Conservation (phyloP, 1,140 invertebrate species). For the Pogonognathellus flavescens region DNA sequence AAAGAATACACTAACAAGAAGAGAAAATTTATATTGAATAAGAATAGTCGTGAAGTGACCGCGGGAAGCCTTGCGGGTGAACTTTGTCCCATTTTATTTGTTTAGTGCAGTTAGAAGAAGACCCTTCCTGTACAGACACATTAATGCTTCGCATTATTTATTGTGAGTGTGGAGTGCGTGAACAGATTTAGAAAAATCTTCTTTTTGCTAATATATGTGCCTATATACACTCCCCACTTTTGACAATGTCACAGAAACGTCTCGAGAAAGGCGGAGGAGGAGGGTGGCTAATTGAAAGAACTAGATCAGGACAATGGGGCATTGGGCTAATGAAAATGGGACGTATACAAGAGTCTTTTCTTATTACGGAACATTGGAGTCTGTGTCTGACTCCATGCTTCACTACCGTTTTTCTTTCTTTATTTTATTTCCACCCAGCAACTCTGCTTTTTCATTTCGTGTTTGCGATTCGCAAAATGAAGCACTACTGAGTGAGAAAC, state of each 20-base stretch:
- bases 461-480: conserved; percentile 33
- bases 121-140: neutral
- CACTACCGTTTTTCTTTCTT: neutral
- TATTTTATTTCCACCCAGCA: neutral
- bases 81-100: too few relatives aligned
- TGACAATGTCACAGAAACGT: neutral
- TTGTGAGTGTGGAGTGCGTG: conserved; percentile 35
- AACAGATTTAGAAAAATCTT: conserved; percentile 13
- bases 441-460: conserved; percentile 27
- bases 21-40: too few relatives aligned
- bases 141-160: conserved; percentile 35
- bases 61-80: too few relatives aligned
- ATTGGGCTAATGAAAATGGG: conserved; percentile 46
- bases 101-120: neutral
- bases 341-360: conserved; percentile 2
- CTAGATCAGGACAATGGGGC: conserved; percentile 39
- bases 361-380: neutral
- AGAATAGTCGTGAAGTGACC: too few relatives aligned
- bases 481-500: conserved; percentile 11
- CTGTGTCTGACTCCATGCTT: conserved; percentile 4
- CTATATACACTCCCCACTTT: neutral
- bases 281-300: conserved; percentile 35
- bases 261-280: neutral
- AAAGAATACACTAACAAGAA: too few relatives aligned
- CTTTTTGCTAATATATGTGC: neutral